These are phyloP conservation scores for Maniola hyperantus DNA, from an alignment of 2,888 invertebrate species.

Conservation along the genomic window DNA sequence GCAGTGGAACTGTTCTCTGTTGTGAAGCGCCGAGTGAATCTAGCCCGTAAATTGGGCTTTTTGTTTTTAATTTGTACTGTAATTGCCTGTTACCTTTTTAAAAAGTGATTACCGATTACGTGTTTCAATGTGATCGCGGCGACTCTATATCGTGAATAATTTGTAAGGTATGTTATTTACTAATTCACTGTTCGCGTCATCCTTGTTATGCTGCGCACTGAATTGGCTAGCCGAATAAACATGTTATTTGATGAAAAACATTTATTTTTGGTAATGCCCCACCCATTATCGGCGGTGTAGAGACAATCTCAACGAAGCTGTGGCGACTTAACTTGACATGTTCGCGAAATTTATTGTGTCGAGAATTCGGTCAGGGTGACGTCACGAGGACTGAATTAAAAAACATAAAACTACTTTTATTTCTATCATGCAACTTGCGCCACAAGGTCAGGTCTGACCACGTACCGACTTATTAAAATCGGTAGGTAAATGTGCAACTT, in stretches of 20 bases:
- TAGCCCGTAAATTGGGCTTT: constrained; percentile 61
- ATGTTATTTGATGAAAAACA: constrained; percentile 25
- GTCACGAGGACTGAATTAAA: constrained; percentile 76
- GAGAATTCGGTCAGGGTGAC: constrained; percentile 74
- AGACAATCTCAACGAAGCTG: constrained; percentile 10
- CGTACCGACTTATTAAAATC: constrained; percentile 52
- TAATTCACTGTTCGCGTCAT: constrained; percentile 67
- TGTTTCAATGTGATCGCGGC: constrained; percentile 44
- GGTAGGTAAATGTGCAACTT: constrained; percentile 70
- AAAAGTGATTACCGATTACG: constrained; percentile 43
- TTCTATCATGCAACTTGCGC: constrained; percentile 68
- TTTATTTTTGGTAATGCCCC: constrained; percentile 8
- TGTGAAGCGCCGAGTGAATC: constrained; percentile 64
- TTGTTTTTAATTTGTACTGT: constrained; percentile 53
- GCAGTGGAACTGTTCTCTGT: constrained; percentile 57
- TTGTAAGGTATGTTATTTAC: constrained; percentile 67
- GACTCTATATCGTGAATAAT: constrained; percentile 47
- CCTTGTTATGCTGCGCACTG: constrained; percentile 56
- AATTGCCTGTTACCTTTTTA: constrained; percentile 46
- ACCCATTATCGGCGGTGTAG: constrained; percentile 5
- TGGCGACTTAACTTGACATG: constrained; percentile 44
- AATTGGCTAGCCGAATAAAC: constrained; percentile 53
- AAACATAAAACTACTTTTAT: constrained; percentile 73
- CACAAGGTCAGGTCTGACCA: constrained; percentile 72
- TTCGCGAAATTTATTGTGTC: constrained; percentile 52